Evolutionary conservation across 2,797 vertebrate species (phyloP).

Genomic region (Melanotaenia nigrans): DNA sequence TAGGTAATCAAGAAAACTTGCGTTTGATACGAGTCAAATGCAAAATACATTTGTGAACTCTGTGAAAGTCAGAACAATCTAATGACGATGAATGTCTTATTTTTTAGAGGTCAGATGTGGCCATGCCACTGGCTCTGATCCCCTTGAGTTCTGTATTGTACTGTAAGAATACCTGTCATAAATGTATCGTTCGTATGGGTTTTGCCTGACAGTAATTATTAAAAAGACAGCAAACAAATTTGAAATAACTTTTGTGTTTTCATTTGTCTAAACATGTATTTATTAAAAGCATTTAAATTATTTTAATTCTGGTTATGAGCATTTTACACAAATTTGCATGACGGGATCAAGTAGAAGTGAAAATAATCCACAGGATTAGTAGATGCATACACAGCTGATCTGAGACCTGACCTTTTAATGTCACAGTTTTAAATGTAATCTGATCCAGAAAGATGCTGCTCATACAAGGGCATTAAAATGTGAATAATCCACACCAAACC

Average conservation of each 20-base stretch:
- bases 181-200: constrained; percentile 83
- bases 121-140: constrained; percentile 71
- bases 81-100: constrained; percentile 87
- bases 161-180: constrained; percentile 85
- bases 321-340: neutral
- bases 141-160: constrained; percentile 82
- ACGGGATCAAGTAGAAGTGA: constrained; percentile 20
- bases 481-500: constrained; percentile 18
- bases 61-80: constrained; percentile 83
- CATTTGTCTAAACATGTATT: constrained; percentile 8
- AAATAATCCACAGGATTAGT: constrained; percentile 52
- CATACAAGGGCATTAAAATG: constrained; percentile 21
- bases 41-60: constrained; percentile 79
- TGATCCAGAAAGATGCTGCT: constrained; percentile 18
- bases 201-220: constrained; percentile 84
- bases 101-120: constrained; percentile 76
- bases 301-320: too few relatives aligned
- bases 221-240: constrained; percentile 74
- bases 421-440: constrained; percentile 48
- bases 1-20: constrained; percentile 76
- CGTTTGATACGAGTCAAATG: constrained; percentile 81
- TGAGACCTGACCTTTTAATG: constrained; percentile 26
- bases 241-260: neutral
- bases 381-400: constrained; percentile 35
- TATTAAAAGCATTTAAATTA: neutral